Conservation (phyloP, 2,113 vertebrate genomes). For the Naja naja region DNA sequence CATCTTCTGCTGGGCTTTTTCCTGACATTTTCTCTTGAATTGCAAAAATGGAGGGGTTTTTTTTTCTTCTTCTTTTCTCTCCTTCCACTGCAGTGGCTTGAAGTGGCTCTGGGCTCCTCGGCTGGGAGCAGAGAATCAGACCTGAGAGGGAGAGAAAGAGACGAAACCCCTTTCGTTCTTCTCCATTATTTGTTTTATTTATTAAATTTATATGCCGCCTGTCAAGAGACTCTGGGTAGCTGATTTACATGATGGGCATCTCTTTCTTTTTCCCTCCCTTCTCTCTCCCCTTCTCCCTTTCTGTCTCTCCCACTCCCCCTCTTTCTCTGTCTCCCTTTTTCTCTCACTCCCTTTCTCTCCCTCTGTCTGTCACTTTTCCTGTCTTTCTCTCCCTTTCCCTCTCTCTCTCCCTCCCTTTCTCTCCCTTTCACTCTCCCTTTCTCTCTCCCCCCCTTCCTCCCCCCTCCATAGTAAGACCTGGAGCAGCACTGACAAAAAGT, state of each 20-base stretch:
- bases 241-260: neutral
- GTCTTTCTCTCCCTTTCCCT: no score
- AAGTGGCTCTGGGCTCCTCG: no score
- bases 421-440: fast-evolving
- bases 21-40: fast-evolving
- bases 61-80: no score
- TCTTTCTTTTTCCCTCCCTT: neutral
- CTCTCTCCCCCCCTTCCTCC: no score
- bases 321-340: fast-evolving
- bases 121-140: neutral
- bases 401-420: no score
- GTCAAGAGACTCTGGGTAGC: neutral
- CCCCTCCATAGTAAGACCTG: no score
- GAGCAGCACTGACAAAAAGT: no score
- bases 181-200: neutral
- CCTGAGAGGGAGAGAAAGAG: no score
- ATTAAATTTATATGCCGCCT: neutral
- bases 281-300: no score
- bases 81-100: neutral
- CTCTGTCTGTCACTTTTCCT: no score
- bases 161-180: neutral
- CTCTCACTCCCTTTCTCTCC: no score
- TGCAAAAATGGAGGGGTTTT: neutral
- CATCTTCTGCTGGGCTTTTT: neutral
- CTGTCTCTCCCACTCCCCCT: fast-evolving